phyloP scores from a whole-genome alignment of 2,797 vertebrate genomes.

The Petrocephalus sullivani region DNA sequence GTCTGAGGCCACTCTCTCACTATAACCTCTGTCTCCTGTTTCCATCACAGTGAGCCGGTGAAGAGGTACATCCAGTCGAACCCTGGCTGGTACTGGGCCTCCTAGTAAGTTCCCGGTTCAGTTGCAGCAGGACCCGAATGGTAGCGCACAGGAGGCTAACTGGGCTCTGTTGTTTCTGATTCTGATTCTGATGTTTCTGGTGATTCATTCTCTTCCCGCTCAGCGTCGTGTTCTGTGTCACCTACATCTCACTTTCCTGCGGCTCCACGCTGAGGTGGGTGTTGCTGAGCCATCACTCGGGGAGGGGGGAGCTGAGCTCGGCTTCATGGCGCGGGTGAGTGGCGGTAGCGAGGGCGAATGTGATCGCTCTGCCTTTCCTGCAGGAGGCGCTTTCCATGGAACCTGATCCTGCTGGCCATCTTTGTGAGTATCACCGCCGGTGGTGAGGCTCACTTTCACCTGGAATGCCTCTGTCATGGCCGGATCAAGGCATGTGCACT shows the following conservation, averaged over 20 bases:
- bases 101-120: constrained; percentile 73
- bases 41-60: constrained; percentile 68
- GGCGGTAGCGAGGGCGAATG: background rate
- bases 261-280: constrained; percentile 79
- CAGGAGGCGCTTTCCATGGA: constrained; percentile 91
- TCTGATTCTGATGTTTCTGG: background rate
- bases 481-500: background rate
- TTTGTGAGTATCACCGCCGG: constrained; percentile 76
- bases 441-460: background rate
- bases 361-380: constrained; percentile 17
- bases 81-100: constrained; percentile 79
- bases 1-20: background rate
- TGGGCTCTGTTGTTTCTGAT: background rate
- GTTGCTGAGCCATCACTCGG: background rate
- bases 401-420: constrained; percentile 77
- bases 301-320: background rate
- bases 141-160: background rate
- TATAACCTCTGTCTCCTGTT: background rate
- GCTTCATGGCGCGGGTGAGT: background rate
- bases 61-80: constrained; percentile 82
- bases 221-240: constrained; percentile 81
- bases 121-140: background rate
- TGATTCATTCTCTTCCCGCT: constrained; percentile 4
- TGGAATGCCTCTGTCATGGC: background rate
- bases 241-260: constrained; percentile 83